Evolutionary conservation across 2,888 invertebrate genomes (phyloP).

Genomic region (Isotomurus palustris): DNA sequence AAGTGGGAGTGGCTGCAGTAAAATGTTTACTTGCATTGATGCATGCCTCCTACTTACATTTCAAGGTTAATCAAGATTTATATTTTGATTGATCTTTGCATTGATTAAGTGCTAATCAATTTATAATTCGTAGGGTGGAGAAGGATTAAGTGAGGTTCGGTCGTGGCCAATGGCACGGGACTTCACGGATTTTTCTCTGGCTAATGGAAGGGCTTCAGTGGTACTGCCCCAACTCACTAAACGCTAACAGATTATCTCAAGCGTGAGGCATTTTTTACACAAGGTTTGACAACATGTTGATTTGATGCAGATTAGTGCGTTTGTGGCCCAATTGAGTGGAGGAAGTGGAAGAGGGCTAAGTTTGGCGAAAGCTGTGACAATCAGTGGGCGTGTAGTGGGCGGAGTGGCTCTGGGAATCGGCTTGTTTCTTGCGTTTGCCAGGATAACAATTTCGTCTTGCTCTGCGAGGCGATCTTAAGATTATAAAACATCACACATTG

Average conservation of each 20-base stretch:
- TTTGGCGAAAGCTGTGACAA: slow-evolving; percentile 37
- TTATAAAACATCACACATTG: too few species aligned
- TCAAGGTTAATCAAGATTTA: slow-evolving; percentile 20
- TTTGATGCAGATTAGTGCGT: slow-evolving; percentile 39
- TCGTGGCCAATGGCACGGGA: slow-evolving; percentile 45
- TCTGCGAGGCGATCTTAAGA: slow-evolving; percentile 8
- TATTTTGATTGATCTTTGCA: background rate
- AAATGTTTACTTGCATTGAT: slow-evolving; percentile 30
- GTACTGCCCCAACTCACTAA: slow-evolving; percentile 32
- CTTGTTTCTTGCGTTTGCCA: slow-evolving; percentile 38
- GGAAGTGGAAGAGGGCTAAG: slow-evolving; percentile 42
- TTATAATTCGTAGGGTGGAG: too few species aligned
- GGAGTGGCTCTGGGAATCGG: slow-evolving; percentile 28
- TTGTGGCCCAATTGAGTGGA: slow-evolving; percentile 39
- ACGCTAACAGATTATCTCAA: too few species aligned
- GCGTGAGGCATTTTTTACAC: too few species aligned
- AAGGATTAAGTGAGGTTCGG: slow-evolving; percentile 37
- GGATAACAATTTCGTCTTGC: slow-evolving; percentile 43
- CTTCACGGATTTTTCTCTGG: slow-evolving; percentile 38
- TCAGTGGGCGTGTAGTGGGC: slow-evolving; percentile 35
- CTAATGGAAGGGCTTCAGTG: slow-evolving; percentile 38
- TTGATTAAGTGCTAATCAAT: background rate
- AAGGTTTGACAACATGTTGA: background rate
- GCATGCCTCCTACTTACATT: slow-evolving; percentile 39
- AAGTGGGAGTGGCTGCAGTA: slow-evolving; percentile 30